phyloP scores from a whole-genome alignment of 2,888 invertebrate genomes.

The Pediacus dermestoides region DNA sequence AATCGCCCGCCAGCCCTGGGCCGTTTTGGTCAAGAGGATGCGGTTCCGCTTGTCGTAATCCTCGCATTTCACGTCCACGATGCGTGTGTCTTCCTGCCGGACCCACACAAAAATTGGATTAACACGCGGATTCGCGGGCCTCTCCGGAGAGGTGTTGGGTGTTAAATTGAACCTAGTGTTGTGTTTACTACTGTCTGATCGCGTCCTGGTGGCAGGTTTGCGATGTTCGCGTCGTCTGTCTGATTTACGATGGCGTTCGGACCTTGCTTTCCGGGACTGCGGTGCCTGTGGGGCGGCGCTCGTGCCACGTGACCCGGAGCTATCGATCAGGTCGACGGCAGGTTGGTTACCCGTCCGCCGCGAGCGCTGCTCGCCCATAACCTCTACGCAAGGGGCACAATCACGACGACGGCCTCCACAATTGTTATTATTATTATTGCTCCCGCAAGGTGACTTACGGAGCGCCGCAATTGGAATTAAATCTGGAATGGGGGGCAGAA shows the following conservation, averaged over 20 bases:
- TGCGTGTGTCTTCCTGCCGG: slow-evolving; percentile 73
- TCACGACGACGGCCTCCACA: slow-evolving; percentile 42
- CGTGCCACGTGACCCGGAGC: slow-evolving; percentile 48
- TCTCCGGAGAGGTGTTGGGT: slow-evolving; percentile 38
- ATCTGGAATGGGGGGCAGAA: slow-evolving; percentile 50
- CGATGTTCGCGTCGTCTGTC: slow-evolving; percentile 47
- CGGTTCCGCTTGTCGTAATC: slow-evolving; percentile 84
- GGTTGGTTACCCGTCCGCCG: slow-evolving; percentile 45
- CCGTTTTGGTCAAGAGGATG: slow-evolving; percentile 76
- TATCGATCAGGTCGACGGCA: slow-evolving; percentile 47
- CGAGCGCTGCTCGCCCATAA: slow-evolving; percentile 50
- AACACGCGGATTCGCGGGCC: slow-evolving; percentile 60
- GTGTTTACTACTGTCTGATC: slow-evolving; percentile 27
- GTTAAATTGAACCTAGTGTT: slow-evolving; percentile 25
- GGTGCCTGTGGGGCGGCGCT: slow-evolving; percentile 47
- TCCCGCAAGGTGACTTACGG: slow-evolving; percentile 37
- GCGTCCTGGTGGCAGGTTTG: slow-evolving; percentile 37
- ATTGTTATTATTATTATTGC: slow-evolving; percentile 25
- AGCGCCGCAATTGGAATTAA: slow-evolving; percentile 49
- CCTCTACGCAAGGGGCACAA: slow-evolving; percentile 39
- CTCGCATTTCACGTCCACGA: slow-evolving; percentile 81
- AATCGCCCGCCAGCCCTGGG: slow-evolving; percentile 78
- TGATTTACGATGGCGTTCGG: slow-evolving; percentile 52
- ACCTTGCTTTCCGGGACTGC: slow-evolving; percentile 48
- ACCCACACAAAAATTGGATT: slow-evolving; percentile 85